Evolutionary conservation across 2,113 vertebrate genomes (phyloP), one percentile per base, ranked within the genome.

Genomic region (Progne subis): DNA sequence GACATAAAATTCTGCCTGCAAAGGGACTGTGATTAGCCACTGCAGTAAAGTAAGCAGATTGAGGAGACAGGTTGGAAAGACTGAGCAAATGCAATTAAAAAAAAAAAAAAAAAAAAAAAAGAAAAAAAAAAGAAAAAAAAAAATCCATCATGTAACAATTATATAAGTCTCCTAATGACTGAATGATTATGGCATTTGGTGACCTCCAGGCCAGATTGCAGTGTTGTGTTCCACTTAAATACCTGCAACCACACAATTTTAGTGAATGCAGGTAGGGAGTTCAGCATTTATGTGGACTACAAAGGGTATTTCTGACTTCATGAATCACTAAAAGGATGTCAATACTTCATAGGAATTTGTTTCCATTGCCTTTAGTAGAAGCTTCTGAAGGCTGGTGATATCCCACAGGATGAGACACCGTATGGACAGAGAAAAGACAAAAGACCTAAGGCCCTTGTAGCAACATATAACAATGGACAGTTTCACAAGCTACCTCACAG

Each of bases 401-500:
- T 43, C 23, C 20, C 56, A 65, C 12, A 53, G 25, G 8, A 60
- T 41, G 21, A 83, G n/a, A 46, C 10, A 9, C 32, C 60, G 5
- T 28, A 59, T 28, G 28, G 56, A 39, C 6, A 57, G 14, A 84
- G n/a, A 4, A 75, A 90, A 83, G 32, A 78, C 4, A 75, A 26
- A 17, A 67, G 18, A 85, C 28, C 21, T 60, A 47, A 82, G 26
- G 24, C 20, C 39, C 47, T 29, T 47, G 21, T 75, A 69, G 14
- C 23, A 87, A 50, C 52, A 49, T 18, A 47, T 56, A 92, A 76
- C 52, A 84, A 52, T 57, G 18, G 64, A 61, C 16, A 81, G 14
- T 85, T 97, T 94, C 65, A 65, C 41, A 92, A 63, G 21, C 29
- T 91, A 67, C 41, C 9, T 69, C 59, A 86, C 19, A 78, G 69